Base-by-base conservation (phyloP, 2,113 vertebrate genomes). In the Stegastes partitus region DNA sequence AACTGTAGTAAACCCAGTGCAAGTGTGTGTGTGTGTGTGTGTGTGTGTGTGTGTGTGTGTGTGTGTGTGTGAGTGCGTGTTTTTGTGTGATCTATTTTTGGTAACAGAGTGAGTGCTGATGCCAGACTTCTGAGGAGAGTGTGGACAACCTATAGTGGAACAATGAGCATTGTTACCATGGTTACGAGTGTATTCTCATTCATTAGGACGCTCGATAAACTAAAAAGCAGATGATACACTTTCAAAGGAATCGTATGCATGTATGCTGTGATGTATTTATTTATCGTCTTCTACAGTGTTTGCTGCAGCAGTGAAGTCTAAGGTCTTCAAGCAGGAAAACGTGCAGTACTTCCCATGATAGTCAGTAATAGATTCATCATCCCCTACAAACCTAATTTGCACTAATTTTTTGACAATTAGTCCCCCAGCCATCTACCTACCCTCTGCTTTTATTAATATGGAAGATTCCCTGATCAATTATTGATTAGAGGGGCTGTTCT, bases 381-480 rank as follows among this genome's bases (percentile, higher is more conserved):
- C 55, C 45, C 22, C n/a, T 47, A 39, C 55, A 77, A 65, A 79
- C 22, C 31, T 81, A 25, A 81, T 82, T 78, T 79, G 72, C 34
- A 42, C 62, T 75, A 1, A 28, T 75, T 83, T 82, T 44, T 62
- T 59, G 58, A 65, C 70, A 77, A 42, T 79, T 50, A 47, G 0
- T 34, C 67, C 67, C 21, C 10, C 0, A 3, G 73, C 10, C 0
- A 56, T 73, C 39, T 47, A 79, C 68, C 64, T 80, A 44, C 67
- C 59, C 57, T 64, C 18, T 84, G 51, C 78, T 42, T 42, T 42
- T 74, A 79, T 93, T 78, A 80, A 85, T 88, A 76, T 64, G 39
- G 74, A 82, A 79, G 79, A 80, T 66, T 75, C 31, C 68, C 61
- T 12, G 61, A 90, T 92, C 54, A 84, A 94, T 91, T 86, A 90